Percentiles rank a stretch among this genome's conserved stretches.
Conservation (phyloP, 2,797 vertebrate species). For the Neosalanx taihuensis region DNA sequence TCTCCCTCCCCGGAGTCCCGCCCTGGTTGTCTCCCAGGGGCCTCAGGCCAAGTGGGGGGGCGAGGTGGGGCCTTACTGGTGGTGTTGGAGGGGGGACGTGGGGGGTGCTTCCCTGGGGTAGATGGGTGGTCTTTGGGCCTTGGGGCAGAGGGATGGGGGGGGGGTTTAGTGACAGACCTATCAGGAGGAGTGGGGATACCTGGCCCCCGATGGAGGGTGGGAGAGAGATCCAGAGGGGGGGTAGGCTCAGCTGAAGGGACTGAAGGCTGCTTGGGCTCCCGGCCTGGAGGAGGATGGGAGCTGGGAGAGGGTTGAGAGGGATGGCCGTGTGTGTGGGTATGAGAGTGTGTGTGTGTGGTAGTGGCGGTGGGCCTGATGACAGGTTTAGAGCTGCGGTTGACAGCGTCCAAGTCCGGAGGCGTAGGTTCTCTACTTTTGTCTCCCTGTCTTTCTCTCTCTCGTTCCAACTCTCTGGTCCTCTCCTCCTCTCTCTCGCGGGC, state of each 20-base stretch:
- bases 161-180: conserved; percentile 34
- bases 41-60: conserved; percentile 33
- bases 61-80: conserved; percentile 37
- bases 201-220: conserved; percentile 60
- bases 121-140: conserved; percentile 37
- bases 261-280: conserved; percentile 39
- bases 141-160: conserved; percentile 45
- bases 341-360: conserved; percentile 29
- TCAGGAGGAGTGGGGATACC: conserved; percentile 42
- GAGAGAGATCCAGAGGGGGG: conserved; percentile 52
- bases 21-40: conserved; percentile 35
- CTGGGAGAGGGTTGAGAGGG: conserved; percentile 30
- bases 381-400: conserved; percentile 21
- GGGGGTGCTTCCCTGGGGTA: conserved; percentile 14
- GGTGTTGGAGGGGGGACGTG: conserved; percentile 36
- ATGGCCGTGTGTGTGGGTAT: conserved; percentile 1
- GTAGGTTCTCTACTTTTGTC: too few relatives aligned
- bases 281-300: conserved; percentile 29
- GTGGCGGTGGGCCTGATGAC: conserved; percentile 45
- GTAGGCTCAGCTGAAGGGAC: conserved; percentile 39
- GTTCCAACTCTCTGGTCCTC: not conserved
- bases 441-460: not conserved
- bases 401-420: not conserved
- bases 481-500: conserved; percentile 31
- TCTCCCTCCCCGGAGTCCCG: not conserved